Conservation (phyloP, 2,113 vertebrate species). For the Microtus ochrogaster region DNA sequence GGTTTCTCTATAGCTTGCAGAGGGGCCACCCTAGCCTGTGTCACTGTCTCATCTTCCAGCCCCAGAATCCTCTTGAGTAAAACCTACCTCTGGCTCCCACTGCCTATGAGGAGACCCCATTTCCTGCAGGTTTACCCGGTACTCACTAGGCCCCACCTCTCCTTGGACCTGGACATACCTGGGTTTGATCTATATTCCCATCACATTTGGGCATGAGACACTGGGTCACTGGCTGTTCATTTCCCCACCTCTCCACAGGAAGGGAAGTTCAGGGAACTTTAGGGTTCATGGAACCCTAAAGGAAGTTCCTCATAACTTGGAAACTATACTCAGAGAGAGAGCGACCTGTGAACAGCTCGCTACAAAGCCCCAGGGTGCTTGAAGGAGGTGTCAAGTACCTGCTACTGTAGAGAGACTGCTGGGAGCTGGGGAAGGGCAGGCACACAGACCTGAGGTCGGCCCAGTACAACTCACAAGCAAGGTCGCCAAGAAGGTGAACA, state of each 20-base stretch:
- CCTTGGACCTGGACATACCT: neutral
- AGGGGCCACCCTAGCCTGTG: neutral
- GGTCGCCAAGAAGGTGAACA: neutral
- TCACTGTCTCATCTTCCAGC: neutral
- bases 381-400: neutral
- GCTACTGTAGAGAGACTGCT: too few relatives aligned
- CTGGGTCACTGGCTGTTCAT: neutral
- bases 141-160: neutral
- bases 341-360: fast-evolving
- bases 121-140: fast-evolving
- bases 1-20: neutral
- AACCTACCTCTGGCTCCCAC: neutral
- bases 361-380: fast-evolving
- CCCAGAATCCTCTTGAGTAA: neutral
- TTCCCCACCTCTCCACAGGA: neutral
- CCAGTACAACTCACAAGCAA: neutral
- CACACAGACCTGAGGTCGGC: neutral
- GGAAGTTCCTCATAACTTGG: neutral
- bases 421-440: fast-evolving
- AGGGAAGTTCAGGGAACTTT: neutral
- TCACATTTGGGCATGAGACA: fast-evolving
- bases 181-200: fast-evolving
- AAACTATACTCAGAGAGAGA: neutral
- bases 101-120: fast-evolving
- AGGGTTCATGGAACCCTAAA: fast-evolving